Evolutionary conservation across 2,888 invertebrate genomes (phyloP), one percentile per base, ranked within the genome.

Genomic region (Halictus ligatus): DNA sequence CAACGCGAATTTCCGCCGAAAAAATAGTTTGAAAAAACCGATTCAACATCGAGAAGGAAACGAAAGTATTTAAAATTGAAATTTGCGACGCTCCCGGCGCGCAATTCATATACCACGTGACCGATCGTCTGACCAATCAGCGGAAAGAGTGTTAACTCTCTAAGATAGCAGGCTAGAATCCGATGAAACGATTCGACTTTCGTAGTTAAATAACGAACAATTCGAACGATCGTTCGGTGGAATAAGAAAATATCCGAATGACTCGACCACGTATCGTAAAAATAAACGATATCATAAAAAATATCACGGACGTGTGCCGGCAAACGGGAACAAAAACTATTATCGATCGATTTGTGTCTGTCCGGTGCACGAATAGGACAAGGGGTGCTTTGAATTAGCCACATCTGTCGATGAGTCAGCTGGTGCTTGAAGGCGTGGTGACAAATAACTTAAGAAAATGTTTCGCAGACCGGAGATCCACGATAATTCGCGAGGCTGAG

Each of bases 381-480:
- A 80, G 60, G 82, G 76, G 74, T 86, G 83, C 77, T 80, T 48
- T 67, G 46, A 54, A 73, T 83, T 80, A 71, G 80, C 25, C 73
- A 82, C 87, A 87, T 81, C 87, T 81, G 80, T 67, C 81, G 88
- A 84, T 88, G 88, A 88, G 88, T 88, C 87, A 88, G 76, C 83
- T 80, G 84, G 58, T 54, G 60, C 29, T 54, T 25, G 54, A 21
- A 88, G 88, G 88, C 88, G 88, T 88, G 88, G 88, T 76, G 82
- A 67, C 64, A 78, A 85, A 83, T 72, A 84, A 84, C 78, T 75
- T 50, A 35, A 50, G 72, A 2, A 58, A 40, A 54, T 8, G 67
- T 74, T 48, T 48, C 48, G 13, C 50, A 8, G n/a, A n/a, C 12
- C 43, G 25, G 54, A 48, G 25, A 5, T 35, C n/a, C 13, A 48